Evolutionary conservation across 1,140 invertebrate species (phyloP).

Genomic region (Branchinecta lindahli): DNA sequence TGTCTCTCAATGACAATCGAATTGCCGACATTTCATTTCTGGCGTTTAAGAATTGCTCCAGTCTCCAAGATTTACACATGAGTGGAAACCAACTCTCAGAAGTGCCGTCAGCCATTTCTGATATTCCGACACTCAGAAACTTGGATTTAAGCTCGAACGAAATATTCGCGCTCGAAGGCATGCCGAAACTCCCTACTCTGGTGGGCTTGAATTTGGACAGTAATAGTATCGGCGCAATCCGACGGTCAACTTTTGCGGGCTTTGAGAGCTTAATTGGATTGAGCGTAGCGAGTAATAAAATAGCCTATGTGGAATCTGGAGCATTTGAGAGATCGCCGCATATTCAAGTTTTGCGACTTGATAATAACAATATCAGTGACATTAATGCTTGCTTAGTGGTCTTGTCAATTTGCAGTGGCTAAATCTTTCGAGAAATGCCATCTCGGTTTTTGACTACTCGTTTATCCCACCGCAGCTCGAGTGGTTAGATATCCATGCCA

Average conservation of each 20-base stretch:
- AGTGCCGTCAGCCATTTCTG: slow-evolving; percentile 56
- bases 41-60: slow-evolving; percentile 58
- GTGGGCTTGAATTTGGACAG: slow-evolving; percentile 67
- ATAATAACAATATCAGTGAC: slow-evolving; percentile 68
- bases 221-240: slow-evolving; percentile 44
- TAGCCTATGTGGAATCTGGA: slow-evolving; percentile 60
- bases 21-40: slow-evolving; percentile 48
- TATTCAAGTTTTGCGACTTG: slow-evolving; percentile 64
- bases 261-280: slow-evolving; percentile 62
- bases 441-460: slow-evolving; percentile 79
- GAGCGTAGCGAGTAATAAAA: slow-evolving; percentile 72
- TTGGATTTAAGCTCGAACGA: slow-evolving; percentile 74
- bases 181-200: slow-evolving; percentile 62
- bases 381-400: slow-evolving; percentile 67
- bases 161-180: slow-evolving; percentile 61
- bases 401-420: slow-evolving; percentile 62
- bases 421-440: slow-evolving; percentile 70
- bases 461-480: slow-evolving; percentile 70
- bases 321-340: slow-evolving; percentile 52
- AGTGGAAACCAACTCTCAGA: slow-evolving; percentile 62
- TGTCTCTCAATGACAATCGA: slow-evolving; percentile 57
- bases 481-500: slow-evolving; percentile 75
- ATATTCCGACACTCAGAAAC: slow-evolving; percentile 38
- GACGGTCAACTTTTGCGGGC: slow-evolving; percentile 55
- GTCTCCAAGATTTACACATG: slow-evolving; percentile 68